These are phyloP conservation scores for Delphinus delphis DNA, from an alignment of 2,113 vertebrate species.

Conservation along the genomic window DNA sequence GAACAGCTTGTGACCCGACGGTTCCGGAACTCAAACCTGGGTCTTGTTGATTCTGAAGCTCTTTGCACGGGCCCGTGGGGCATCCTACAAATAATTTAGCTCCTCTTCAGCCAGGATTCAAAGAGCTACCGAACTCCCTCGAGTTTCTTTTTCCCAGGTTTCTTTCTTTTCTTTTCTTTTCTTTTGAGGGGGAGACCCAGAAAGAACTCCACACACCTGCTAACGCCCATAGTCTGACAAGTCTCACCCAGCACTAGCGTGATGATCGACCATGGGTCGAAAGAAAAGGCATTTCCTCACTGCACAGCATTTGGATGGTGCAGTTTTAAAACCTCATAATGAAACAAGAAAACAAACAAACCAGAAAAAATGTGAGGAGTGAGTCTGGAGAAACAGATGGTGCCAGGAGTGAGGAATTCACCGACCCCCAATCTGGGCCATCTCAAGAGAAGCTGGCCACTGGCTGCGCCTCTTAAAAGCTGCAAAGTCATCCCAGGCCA, in stretches of 20 bases:
- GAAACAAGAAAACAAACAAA: conserved; percentile 62
- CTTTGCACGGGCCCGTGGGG: background rate
- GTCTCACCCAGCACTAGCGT: background rate
- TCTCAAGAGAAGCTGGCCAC: conserved; percentile 74
- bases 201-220: background rate
- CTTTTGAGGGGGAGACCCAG: background rate
- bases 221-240: background rate
- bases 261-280: background rate
- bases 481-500: conserved; percentile 77
- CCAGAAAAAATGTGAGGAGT: conserved; percentile 58
- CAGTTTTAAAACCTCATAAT: conserved; percentile 47
- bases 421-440: conserved; percentile 66
- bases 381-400: conserved; percentile 46
- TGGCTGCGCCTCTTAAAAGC: conserved; percentile 70
- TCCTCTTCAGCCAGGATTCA: background rate
- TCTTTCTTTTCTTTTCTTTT: background rate
- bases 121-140: background rate
- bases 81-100: background rate
- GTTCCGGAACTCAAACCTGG: background rate
- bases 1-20: background rate
- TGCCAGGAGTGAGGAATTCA: conserved; percentile 67
- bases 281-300: conserved; percentile 17
- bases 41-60: background rate
- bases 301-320: background rate
- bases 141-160: background rate